phyloP scores from a whole-genome alignment of 1,140 invertebrate genomes.

The Lordiphosa clarofinis region DNA sequence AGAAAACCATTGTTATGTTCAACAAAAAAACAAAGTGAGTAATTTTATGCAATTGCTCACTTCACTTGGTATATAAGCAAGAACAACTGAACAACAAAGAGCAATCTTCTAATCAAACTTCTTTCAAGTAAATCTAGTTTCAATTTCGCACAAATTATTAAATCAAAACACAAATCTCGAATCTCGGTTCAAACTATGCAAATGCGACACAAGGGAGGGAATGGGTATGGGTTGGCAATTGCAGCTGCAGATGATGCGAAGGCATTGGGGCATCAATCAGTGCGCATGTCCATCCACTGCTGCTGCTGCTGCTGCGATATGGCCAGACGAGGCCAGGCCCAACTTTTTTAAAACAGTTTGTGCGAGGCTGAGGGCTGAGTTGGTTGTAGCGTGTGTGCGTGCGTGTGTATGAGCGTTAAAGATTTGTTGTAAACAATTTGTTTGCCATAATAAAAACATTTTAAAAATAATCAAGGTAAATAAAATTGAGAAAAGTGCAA shows the following conservation, averaged over 20 bases:
- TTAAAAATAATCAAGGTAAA: constrained; percentile 1
- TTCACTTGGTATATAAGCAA: too few relatives aligned
- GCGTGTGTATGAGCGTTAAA: neutral
- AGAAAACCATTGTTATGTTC: too few relatives aligned
- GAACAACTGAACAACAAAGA: too few relatives aligned
- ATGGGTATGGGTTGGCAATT: neutral
- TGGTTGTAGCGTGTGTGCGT: neutral
- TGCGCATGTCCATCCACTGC: constrained; percentile 48
- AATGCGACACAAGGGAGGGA: neutral
- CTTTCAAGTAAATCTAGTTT: too few relatives aligned
- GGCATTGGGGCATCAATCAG: constrained; percentile 43
- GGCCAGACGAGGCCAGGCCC: constrained; percentile 4
- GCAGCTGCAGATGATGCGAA: constrained; percentile 11
- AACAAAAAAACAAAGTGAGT: constrained; percentile 5
- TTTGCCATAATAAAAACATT: neutral
- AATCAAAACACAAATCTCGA: too few relatives aligned
- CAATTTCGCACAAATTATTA: too few relatives aligned
- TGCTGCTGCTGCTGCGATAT: constrained; percentile 8
- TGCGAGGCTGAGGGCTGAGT: constrained; percentile 39
- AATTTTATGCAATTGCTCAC: too few relatives aligned
- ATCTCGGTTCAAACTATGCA: too few relatives aligned
- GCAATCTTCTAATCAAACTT: too few relatives aligned
- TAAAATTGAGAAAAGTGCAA: too few relatives aligned
- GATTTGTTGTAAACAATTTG: constrained; percentile 22
- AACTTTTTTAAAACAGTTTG: constrained; percentile 49